Percentiles rank a stretch among this genome's conserved stretches.
Evolutionary conservation across 1,140 invertebrate genomes (phyloP).

Genomic region (Bombus huntii): DNA sequence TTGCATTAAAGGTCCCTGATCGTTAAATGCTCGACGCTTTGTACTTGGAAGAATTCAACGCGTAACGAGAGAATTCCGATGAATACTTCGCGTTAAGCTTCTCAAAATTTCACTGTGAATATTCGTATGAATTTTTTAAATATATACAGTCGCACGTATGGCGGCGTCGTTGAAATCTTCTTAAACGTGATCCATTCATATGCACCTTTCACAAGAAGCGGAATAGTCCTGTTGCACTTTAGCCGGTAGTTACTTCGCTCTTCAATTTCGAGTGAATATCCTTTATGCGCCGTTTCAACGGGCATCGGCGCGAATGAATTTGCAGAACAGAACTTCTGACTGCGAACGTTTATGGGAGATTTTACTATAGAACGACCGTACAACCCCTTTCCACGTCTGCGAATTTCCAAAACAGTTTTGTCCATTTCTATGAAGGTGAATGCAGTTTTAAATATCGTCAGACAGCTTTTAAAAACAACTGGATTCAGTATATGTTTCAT

Average conservation of each 20-base stretch:
- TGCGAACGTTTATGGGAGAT: constrained; percentile 21
- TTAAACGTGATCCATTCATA: neutral
- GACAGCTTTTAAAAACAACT: neutral
- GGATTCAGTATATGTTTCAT: neutral
- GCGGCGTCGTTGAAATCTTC: constrained; percentile 10
- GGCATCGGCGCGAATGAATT: constrained; percentile 11
- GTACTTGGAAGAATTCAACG: neutral
- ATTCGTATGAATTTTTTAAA: neutral
- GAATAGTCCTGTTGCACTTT: neutral
- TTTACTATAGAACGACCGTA: neutral
- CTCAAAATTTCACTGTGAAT: neutral
- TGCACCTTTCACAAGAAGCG: neutral
- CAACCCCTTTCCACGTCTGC: neutral
- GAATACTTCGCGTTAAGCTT: neutral
- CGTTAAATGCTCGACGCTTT: constrained; percentile 12
- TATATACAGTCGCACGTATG: neutral
- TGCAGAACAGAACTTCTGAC: constrained; percentile 12
- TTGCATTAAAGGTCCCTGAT: constrained; percentile 5
- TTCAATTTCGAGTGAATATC: constrained; percentile 32
- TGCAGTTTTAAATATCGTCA: constrained; percentile 5
- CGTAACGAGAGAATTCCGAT: neutral
- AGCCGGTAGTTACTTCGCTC: constrained; percentile 15
- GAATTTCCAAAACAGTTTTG: constrained; percentile 11
- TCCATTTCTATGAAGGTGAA: neutral
- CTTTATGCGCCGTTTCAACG: constrained; percentile 33